Evolutionary conservation across 2,888 invertebrate genomes (phyloP).

Genomic region (Dryococelus australis): DNA sequence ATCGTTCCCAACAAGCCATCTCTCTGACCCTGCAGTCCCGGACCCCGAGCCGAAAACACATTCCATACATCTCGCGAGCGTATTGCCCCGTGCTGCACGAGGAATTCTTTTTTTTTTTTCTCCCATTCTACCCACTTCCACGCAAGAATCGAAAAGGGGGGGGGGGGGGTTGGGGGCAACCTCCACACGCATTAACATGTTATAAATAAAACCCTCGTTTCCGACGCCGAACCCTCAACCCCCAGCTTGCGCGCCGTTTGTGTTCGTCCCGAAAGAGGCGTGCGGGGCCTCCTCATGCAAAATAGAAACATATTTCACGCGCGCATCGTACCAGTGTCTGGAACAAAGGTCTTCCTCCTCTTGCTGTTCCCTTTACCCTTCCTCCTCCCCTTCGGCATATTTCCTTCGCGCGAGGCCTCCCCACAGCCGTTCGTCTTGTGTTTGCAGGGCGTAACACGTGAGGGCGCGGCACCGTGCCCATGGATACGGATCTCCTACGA

Average conservation of each 20-base stretch:
- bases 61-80: neutral
- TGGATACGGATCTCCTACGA: too few species aligned
- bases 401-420: neutral
- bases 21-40: neutral
- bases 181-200: conserved; percentile 16
- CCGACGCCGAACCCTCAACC: neutral
- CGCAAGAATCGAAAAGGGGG: too few species aligned
- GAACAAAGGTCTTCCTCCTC: neutral
- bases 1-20: neutral
- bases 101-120: neutral
- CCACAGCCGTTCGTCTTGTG: neutral
- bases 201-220: conserved; percentile 16
- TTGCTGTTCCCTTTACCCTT: neutral
- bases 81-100: neutral
- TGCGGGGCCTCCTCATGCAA: neutral
- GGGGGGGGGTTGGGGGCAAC: too few species aligned
- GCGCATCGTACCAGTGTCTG: neutral
- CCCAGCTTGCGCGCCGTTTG: neutral
- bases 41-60: neutral
- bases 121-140: neutral
- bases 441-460: neutral
- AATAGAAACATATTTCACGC: conserved; percentile 1
- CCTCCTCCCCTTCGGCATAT: neutral
- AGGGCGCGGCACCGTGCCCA: neutral
- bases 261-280: too few species aligned